Evolutionary conservation across 2,888 invertebrate species (phyloP), one percentile per base, ranked within the genome.

Genomic region (Rutpela maculata): DNA sequence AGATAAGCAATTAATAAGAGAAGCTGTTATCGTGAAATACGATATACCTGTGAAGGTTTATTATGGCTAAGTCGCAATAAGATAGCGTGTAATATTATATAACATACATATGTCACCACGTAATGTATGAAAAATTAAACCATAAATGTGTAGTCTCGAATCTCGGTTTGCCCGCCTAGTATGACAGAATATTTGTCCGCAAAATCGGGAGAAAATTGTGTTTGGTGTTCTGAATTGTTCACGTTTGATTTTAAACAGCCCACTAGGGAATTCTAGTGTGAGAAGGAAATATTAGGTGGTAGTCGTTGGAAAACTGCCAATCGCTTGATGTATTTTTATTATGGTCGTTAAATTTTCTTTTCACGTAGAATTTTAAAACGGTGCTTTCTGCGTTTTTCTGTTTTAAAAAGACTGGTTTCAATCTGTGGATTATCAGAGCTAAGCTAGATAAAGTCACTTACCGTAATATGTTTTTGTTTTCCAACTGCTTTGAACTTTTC

Each of bases 201-300:
- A 78, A 78, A 78, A 73, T 73, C 71, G 62, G 71, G 69, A 73
- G 75, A 74, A 71, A 76, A 68, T 76, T 65, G 72, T 73, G 38
- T 78, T 77, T 66, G 80, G 22, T 76, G 71, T 74, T 62, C 63
- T 55, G 74, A 75, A 78, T 79, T 78, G 73, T 74, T 75, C 77
- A 74, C 75, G 75, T 79, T 69, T 73, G 77, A 77, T 74, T 73
- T 79, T 50, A 60, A 79, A 75, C 75, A 56, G 68, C 74, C 57
- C 71, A 17, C 66, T 43, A 5, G 74, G 35, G 74, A 62, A 55
- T 66, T 60, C 55, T 65, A 43, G 17, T 62, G 70, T 62, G 66
- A 55, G 75, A 59, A 43, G 66, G 63, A 76, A 76, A 75, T 75
- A 72, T 74, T 75, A 71, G 69, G 69, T 75, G 71, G 70, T 68